These are phyloP conservation scores for Oeneis ivallda DNA, from an alignment of 2,888 invertebrate genomes.

Conservation along the genomic window DNA sequence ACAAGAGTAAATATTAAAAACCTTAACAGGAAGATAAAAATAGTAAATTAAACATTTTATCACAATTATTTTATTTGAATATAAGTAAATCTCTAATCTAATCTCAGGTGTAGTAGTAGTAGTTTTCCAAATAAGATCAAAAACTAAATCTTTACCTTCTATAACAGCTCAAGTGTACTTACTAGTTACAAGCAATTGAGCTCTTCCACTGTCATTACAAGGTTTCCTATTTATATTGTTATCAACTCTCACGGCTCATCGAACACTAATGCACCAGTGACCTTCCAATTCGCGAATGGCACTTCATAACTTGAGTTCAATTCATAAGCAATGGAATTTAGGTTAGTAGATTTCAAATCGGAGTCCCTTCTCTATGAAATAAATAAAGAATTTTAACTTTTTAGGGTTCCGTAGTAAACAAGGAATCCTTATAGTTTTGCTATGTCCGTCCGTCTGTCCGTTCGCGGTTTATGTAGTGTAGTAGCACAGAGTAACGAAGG, in stretches of 20 bases:
- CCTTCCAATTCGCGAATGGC: not conserved
- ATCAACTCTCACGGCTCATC: not conserved
- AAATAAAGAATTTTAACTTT: too few species aligned
- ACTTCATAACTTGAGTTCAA: not conserved
- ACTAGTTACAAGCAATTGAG: not conserved
- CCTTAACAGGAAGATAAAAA: not conserved
- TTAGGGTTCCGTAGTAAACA: too few species aligned
- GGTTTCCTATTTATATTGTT: not conserved
- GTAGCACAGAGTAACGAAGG: too few species aligned
- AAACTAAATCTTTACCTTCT: not conserved
- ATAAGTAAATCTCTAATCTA: not conserved
- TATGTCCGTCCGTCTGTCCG: too few species aligned
- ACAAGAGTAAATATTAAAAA: not conserved
- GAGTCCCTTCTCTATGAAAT: too few species aligned
- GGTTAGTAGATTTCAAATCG: not conserved
- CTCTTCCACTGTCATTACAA: not conserved
- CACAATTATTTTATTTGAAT: not conserved
- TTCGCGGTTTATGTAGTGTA: too few species aligned
- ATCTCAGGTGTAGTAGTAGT: not conserved
- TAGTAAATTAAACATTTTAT: not conserved
- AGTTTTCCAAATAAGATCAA: not conserved
- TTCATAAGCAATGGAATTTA: not conserved
- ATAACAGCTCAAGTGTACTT: not conserved
- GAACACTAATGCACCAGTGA: not conserved
- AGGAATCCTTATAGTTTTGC: too few species aligned